Conservation (phyloP, 2,888 invertebrate genomes). For the Drosophila sordidula region DNA sequence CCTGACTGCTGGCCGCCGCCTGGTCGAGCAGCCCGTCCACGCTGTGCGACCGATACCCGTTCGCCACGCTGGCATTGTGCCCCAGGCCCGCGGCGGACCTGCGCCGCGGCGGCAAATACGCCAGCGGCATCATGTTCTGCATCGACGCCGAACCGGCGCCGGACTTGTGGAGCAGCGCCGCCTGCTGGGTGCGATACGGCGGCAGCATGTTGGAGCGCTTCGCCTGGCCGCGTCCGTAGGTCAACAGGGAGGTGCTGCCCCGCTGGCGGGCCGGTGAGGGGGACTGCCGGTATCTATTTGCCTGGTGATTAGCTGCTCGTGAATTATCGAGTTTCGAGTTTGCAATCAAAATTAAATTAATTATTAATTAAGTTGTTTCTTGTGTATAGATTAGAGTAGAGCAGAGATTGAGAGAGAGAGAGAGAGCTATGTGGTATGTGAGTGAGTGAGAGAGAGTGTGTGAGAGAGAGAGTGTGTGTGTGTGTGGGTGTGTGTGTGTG, state of each 20-base stretch:
- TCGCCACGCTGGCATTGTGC: slow-evolving; percentile 62
- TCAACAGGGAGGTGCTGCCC: slow-evolving; percentile 81
- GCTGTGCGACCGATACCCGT: slow-evolving; percentile 87
- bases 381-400: slow-evolving; percentile 18
- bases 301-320: slow-evolving; percentile 85
- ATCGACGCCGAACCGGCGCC: slow-evolving; percentile 72
- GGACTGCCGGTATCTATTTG: slow-evolving; percentile 88
- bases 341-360: slow-evolving; percentile 84
- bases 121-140: slow-evolving; percentile 79
- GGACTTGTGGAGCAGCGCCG: slow-evolving; percentile 62
- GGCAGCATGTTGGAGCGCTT: slow-evolving; percentile 80
- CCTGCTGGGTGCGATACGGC: slow-evolving; percentile 83
- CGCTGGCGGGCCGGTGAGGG: slow-evolving; percentile 88
- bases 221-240: slow-evolving; percentile 72
- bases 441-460: slow-evolving; percentile 7
- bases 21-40: slow-evolving; percentile 88
- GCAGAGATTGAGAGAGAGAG: slow-evolving; percentile 9
- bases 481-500: slow-evolving; percentile 7
- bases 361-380: slow-evolving; percentile 62
- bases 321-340: slow-evolving; percentile 63
- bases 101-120: slow-evolving; percentile 76
- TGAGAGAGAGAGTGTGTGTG: background rate
- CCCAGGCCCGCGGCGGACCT: slow-evolving; percentile 83
- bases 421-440: slow-evolving; percentile 27
- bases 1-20: slow-evolving; percentile 57